Evolutionary conservation across 2,113 vertebrate genomes (phyloP).

Genomic region (Mobula birostris): DNA sequence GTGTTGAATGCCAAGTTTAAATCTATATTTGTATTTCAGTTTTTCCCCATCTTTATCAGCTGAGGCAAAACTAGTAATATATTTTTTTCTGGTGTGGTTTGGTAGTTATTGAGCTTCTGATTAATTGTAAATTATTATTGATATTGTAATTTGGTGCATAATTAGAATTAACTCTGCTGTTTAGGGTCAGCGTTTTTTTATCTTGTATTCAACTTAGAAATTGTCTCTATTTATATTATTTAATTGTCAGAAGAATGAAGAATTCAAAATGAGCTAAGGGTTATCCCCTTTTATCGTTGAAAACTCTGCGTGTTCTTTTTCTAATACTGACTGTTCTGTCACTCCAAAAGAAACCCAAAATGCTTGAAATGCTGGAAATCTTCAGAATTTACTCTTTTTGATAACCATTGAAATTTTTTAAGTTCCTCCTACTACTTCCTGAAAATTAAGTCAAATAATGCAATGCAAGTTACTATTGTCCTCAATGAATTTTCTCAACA

Average conservation of each 20-base stretch:
- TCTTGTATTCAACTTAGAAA: background rate
- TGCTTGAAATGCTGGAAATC: too few relatives aligned
- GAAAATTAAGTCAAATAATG: background rate
- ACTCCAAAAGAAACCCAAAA: too few relatives aligned
- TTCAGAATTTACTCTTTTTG: background rate
- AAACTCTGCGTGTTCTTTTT: too few relatives aligned
- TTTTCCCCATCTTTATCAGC: background rate
- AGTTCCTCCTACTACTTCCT: background rate
- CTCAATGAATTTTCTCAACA: background rate
- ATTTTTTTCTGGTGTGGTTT: background rate
- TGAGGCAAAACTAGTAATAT: slow-evolving; percentile 10
- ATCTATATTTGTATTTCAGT: background rate
- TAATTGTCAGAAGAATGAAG: background rate
- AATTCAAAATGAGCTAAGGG: background rate
- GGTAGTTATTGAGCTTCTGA: background rate
- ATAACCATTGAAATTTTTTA: background rate
- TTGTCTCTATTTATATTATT: background rate
- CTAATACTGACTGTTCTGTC: too few relatives aligned
- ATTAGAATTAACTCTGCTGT: background rate
- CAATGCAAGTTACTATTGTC: background rate
- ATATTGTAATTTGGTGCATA: background rate
- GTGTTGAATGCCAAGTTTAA: background rate
- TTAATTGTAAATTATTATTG: background rate
- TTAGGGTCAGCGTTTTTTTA: background rate
- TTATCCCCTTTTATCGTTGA: too few relatives aligned